Evolutionary conservation across 2,113 vertebrate genomes (phyloP).

Genomic region (Pseudopodoces humilis): DNA sequence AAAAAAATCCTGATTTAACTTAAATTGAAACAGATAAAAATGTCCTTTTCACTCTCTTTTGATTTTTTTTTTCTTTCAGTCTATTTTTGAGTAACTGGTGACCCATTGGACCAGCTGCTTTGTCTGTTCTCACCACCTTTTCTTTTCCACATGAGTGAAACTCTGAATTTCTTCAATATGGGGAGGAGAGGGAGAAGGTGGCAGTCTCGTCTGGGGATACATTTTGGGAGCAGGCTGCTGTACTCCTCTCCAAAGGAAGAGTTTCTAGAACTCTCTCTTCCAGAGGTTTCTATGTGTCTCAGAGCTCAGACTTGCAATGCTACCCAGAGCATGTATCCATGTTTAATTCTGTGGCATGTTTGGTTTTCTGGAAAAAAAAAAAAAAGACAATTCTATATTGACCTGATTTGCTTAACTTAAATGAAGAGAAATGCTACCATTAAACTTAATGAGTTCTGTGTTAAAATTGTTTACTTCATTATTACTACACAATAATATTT

Average conservation of each 20-base stretch:
- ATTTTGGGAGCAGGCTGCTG: background rate
- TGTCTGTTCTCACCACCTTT: background rate
- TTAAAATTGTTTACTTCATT: background rate
- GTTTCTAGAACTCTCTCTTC: background rate
- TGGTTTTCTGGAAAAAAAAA: background rate
- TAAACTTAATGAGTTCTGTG: background rate
- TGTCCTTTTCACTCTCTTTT: background rate
- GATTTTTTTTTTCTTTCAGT: background rate
- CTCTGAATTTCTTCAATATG: background rate
- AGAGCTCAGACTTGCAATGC: background rate
- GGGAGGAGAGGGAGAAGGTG: background rate
- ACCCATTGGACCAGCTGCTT: background rate
- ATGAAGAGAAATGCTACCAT: background rate
- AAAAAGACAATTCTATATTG: background rate
- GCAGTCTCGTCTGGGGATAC: background rate
- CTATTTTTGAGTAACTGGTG: background rate
- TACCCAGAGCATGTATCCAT: rapidly evolving
- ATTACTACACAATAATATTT: background rate
- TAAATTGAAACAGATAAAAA: background rate
- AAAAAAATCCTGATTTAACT: background rate
- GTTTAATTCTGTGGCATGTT: background rate
- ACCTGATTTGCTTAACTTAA: background rate
- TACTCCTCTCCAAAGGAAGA: background rate
- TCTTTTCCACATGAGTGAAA: background rate
- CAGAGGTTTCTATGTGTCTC: background rate